A percentile compares a stretch with the other conserved stretches of the same genome.
Evolutionary conservation across 2,113 vertebrate species (phyloP).

Genomic region (Hippocampus zosterae): DNA sequence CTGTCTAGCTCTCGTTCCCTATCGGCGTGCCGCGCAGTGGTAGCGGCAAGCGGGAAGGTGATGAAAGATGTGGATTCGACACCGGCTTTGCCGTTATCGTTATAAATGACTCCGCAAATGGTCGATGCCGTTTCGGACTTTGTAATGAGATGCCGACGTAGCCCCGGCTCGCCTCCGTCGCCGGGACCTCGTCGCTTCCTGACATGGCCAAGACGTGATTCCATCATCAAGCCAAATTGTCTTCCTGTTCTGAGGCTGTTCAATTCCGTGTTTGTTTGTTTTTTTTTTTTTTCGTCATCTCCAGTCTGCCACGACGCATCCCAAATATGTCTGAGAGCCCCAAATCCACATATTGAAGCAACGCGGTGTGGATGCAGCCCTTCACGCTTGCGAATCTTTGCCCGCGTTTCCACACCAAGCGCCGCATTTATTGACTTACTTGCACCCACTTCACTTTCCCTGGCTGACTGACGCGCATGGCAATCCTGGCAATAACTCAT

Average conservation of each 20-base stretch:
- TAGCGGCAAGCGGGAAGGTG: slow-evolving; percentile 18
- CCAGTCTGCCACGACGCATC: background rate
- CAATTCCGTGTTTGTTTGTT: too few relatives aligned
- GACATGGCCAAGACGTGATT: background rate
- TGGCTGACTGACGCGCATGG: slow-evolving; percentile 60
- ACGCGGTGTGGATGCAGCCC: too few relatives aligned
- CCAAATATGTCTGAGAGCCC: background rate
- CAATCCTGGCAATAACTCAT: slow-evolving; percentile 73
- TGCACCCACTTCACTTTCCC: slow-evolving; percentile 40
- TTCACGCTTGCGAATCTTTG: background rate
- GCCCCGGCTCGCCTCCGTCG: slow-evolving; percentile 21
- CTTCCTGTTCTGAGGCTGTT: too few relatives aligned
- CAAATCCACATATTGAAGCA: too few relatives aligned
- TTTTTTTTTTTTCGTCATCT: background rate
- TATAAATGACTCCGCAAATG: slow-evolving; percentile 66
- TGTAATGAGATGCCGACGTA: slow-evolving; percentile 57
- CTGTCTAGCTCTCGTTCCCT: slow-evolving; percentile 27
- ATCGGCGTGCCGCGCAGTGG: slow-evolving; percentile 19
- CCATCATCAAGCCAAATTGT: slow-evolving; percentile 16
- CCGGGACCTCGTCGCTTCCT: slow-evolving; percentile 19
- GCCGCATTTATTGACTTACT: slow-evolving; percentile 60
- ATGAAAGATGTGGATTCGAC: slow-evolving; percentile 39
- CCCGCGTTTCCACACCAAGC: slow-evolving; percentile 9
- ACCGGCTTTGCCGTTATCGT: slow-evolving; percentile 48
- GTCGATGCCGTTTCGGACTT: slow-evolving; percentile 51